phyloP scores from a whole-genome alignment of 1,140 invertebrate species.

The Caenorhabditis brenneri region DNA sequence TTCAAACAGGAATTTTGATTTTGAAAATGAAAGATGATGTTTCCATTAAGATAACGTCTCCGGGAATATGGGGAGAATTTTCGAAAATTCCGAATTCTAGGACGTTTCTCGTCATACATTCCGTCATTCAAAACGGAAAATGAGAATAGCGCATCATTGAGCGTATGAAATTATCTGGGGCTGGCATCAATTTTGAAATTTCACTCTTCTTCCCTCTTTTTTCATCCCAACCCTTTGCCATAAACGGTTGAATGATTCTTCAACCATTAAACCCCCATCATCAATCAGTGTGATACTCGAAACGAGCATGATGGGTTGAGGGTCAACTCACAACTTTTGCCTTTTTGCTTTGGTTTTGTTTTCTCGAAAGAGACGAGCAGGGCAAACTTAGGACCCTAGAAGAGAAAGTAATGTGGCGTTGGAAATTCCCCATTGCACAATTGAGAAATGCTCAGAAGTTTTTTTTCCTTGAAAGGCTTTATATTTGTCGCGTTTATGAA shows the following conservation, averaged over 20 bases:
- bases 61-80: not conserved
- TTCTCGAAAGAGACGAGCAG: not conserved
- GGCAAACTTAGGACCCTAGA: not conserved
- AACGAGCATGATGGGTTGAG: not conserved
- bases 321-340: not conserved
- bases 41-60: not conserved
- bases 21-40: not conserved
- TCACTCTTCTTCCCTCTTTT: not conserved
- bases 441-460: not conserved
- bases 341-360: not conserved
- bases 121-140: not conserved
- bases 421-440: slow-evolving; percentile 38
- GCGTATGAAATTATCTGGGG: slow-evolving; percentile 28
- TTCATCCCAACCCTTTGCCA: not conserved
- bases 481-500: not conserved
- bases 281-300: slow-evolving; percentile 12
- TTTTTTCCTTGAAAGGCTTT: slow-evolving; percentile 10
- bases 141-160: slow-evolving; percentile 11
- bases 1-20: slow-evolving; percentile 6
- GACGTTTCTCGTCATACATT: not conserved
- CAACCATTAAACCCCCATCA: not conserved
- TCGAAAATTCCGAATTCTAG: not conserved
- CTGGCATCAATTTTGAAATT: not conserved
- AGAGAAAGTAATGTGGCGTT: slow-evolving; percentile 21
- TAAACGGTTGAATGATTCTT: not conserved